phyloP scores from a whole-genome alignment of 2,113 vertebrate species.

The Cyprinodon variegatus region DNA sequence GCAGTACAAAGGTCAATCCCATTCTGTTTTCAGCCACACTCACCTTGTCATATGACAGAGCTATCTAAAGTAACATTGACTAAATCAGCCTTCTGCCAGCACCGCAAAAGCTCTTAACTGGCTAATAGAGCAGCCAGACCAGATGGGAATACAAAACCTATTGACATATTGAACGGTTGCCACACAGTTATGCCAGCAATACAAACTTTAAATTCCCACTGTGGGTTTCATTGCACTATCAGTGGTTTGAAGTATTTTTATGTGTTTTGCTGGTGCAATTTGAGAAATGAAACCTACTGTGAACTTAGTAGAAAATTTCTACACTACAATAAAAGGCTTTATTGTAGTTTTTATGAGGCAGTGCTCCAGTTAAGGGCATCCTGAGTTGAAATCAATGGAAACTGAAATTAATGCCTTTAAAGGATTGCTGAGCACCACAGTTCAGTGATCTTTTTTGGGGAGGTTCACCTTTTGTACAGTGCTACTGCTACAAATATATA shows the following conservation, averaged over 20 bases:
- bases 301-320: neutral
- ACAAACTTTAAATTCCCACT: constrained; percentile 27
- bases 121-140: constrained; percentile 62
- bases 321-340: neutral
- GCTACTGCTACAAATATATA: neutral
- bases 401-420: neutral
- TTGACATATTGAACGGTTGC: constrained; percentile 66
- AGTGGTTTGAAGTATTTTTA: constrained; percentile 9
- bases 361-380: neutral
- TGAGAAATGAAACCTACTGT: neutral
- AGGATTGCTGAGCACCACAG: neutral
- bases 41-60: constrained; percentile 65
- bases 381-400: neutral
- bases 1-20: constrained; percentile 67
- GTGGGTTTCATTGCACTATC: constrained; percentile 13
- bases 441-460: neutral
- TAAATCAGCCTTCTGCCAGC: constrained; percentile 66
- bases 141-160: constrained; percentile 55
- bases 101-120: constrained; percentile 61
- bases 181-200: constrained; percentile 39
- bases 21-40: constrained; percentile 61
- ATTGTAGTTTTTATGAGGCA: neutral
- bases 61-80: constrained; percentile 66
- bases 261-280: neutral
- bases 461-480: neutral